Evolutionary conservation across 2,888 invertebrate genomes (phyloP).

Genomic region (Scotopteryx bipunctaria): DNA sequence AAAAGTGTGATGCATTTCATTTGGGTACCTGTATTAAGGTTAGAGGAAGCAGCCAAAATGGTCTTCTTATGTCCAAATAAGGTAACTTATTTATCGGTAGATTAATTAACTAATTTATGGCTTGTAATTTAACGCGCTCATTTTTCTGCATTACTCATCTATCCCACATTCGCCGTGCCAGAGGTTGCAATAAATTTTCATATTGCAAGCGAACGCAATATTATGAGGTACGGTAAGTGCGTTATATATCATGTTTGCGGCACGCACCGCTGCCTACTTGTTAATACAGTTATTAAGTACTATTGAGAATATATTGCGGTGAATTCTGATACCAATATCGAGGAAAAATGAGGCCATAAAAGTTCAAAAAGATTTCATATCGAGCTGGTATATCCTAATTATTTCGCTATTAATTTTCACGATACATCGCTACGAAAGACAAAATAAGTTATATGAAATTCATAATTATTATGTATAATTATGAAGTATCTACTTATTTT

Average conservation of each 20-base stretch:
- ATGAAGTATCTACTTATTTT: too few species aligned
- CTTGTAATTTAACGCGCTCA: conserved; percentile 26
- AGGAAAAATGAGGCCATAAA: conserved; percentile 25
- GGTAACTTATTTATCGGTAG: not conserved
- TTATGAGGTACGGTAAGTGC: conserved; percentile 73
- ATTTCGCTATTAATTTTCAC: conserved; percentile 12
- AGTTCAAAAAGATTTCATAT: conserved; percentile 20
- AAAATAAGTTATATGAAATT: too few species aligned
- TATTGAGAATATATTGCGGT: conserved; percentile 53
- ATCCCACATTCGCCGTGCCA: conserved; percentile 60
- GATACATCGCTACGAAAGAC: not conserved
- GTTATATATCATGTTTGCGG: conserved; percentile 76
- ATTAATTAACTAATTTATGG: conserved; percentile 4
- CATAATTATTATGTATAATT: too few species aligned
- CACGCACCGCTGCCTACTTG: conserved; percentile 62
- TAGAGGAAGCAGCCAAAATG: too few species aligned
- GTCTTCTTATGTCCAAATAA: too few species aligned
- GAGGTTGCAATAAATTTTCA: conserved; percentile 79
- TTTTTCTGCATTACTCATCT: conserved; percentile 41
- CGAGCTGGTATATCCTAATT: conserved; percentile 38
- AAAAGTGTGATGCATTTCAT: too few species aligned
- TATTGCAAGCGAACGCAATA: conserved; percentile 79
- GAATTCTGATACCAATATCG: conserved; percentile 34
- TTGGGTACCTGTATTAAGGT: not conserved
- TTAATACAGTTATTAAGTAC: conserved; percentile 61